A percentile compares a stretch with the other conserved stretches of the same genome.
Evolutionary conservation across 2,113 vertebrate species (phyloP).

Genomic region (Campylomormyrus numenius): DNA sequence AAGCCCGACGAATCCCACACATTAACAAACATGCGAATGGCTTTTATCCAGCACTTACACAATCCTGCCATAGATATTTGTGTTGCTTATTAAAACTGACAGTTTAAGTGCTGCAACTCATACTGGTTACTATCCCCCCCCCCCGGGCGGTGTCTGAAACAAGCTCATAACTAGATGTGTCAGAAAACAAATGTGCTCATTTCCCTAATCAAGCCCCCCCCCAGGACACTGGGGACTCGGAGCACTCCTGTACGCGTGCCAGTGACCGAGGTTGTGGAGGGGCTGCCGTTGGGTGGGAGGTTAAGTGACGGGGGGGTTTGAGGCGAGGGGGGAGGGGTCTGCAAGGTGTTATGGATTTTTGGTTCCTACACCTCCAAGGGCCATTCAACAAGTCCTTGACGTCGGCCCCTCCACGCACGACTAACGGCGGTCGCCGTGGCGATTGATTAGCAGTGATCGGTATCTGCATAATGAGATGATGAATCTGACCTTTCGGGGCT

Average conservation of each 20-base stretch:
- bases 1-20: slow-evolving; percentile 46
- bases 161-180: neutral
- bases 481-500: slow-evolving; percentile 13
- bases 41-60: slow-evolving; percentile 37
- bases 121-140: neutral
- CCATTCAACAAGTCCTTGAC: neutral
- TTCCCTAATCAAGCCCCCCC: neutral
- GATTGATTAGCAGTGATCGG: slow-evolving; percentile 7
- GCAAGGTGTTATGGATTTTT: neutral
- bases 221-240: neutral
- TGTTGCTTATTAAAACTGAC: slow-evolving; percentile 43
- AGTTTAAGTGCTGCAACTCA: slow-evolving; percentile 36
- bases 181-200: neutral
- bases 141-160: neutral
- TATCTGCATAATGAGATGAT: slow-evolving; percentile 17
- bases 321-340: neutral
- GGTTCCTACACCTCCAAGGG: neutral
- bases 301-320: neutral
- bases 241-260: neutral
- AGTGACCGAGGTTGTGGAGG: neutral
- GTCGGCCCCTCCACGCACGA: neutral
- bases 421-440: neutral
- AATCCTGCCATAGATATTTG: slow-evolving; percentile 37
- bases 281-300: neutral
- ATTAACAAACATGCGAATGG: slow-evolving; percentile 40